Evolutionary conservation across 1,140 invertebrate genomes (phyloP), one percentile per base, ranked within the genome.

Genomic region (Chelonus insularis): DNA sequence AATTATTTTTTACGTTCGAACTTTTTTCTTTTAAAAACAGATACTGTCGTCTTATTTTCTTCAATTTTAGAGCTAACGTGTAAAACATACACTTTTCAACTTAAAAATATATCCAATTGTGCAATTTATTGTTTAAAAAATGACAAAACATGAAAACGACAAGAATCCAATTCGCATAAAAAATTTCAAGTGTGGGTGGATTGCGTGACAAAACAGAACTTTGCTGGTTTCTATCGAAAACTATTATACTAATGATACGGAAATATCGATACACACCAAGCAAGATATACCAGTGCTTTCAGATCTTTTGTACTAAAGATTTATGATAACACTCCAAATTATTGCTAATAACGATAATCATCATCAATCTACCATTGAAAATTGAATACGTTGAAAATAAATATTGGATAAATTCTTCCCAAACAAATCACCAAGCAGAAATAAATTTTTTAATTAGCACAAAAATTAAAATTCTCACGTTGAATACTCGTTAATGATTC

Each of bases 121-220:
- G 14, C 21, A 47, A 43, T 16, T 43, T 18, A 36, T 47, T 18
- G 21, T 29, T 43, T 8, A 14, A 47, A 14, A 12, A 32, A 29
- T 51, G 55, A 52, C 51, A 16, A 9, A 21, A 41, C 12, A 61
- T 32, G 29, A 50, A 11, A 5, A 18, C 14, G 23, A 54, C 8
- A 41, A 32, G 21, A 37, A 39, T 4, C 21, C n/a, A n/a, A 29
- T 23, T 12, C 5, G 18, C n/a, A 14, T n/a, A 12, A 8, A 12
- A 45, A 45, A 18, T 18, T 34, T 52, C 39, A 12, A 20, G 54
- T 48, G 64, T 62, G 56, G 60, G 64, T 43, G 34, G 50, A 36
- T 65, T 56, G 64, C 64, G 64, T 65, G 64, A 65, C 64, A 55
- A 57, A 37, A 20, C 34, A 32, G 23, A 55, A 36, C 39, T 61